Conservation (phyloP, 2,888 invertebrate genomes). For the Caenorhabditis imperialis region DNA sequence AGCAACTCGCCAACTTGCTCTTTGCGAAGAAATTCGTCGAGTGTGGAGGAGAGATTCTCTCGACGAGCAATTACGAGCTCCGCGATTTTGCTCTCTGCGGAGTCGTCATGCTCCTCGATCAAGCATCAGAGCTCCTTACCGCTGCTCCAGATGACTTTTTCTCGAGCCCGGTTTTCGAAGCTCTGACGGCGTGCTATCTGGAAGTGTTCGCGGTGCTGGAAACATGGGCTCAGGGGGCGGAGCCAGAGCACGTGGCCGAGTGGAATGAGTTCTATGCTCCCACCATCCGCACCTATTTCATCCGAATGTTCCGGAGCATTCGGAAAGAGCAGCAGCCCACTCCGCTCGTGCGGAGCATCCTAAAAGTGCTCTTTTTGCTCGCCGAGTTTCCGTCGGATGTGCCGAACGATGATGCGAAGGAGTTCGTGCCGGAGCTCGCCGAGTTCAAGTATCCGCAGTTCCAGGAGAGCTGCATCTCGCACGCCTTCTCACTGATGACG, state of each 20-base stretch:
- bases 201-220: conserved; percentile 16
- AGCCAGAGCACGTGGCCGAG: conserved; percentile 22
- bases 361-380: conserved; percentile 10
- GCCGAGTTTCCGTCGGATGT: conserved; percentile 7
- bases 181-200: conserved; percentile 12
- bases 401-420: conserved; percentile 7
- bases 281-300: conserved; percentile 15
- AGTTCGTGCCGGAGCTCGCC: conserved; percentile 35
- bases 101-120: conserved; percentile 48
- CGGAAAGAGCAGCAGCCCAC: conserved; percentile 32
- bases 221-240: neutral
- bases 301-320: conserved; percentile 26
- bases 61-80: conserved; percentile 14
- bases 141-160: conserved; percentile 2
- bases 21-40: conserved; percentile 16
- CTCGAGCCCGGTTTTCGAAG: conserved; percentile 13
- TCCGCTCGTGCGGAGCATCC: conserved; percentile 23
- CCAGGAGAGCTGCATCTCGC: conserved; percentile 35
- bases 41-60: conserved; percentile 12
- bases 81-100: conserved; percentile 57
- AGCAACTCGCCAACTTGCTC: conserved; percentile 12
- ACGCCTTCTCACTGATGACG: conserved; percentile 22
- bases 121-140: conserved; percentile 4
- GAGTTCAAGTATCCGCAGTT: conserved; percentile 39
- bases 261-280: conserved; percentile 53